A percentile compares a stretch with the other conserved stretches of the same genome.
Conservation (phyloP, 2,888 invertebrate species). For the Malthinus flaveolus region DNA sequence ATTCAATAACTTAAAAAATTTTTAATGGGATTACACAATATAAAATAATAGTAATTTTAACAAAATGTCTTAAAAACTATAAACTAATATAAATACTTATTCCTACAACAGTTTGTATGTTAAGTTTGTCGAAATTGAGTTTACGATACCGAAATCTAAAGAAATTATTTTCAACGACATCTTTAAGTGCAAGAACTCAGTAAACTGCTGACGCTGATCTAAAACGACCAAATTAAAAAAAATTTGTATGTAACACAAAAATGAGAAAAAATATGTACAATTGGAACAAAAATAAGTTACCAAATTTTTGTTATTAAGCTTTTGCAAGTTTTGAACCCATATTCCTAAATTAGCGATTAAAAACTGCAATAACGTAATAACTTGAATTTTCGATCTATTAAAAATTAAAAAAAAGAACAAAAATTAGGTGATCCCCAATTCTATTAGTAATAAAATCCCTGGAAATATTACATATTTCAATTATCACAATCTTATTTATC, state of each 20-base stretch:
- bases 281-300: slow-evolving; percentile 30
- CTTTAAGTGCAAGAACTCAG: slow-evolving; percentile 5
- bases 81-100: slow-evolving; percentile 50
- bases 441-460: slow-evolving; percentile 29
- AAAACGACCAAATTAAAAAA: slow-evolving; percentile 37
- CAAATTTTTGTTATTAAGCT: slow-evolving; percentile 11
- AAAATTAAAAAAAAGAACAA: slow-evolving; percentile 11
- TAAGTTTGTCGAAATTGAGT: slow-evolving; percentile 35
- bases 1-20: slow-evolving; percentile 41
- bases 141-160: slow-evolving; percentile 9
- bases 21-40: slow-evolving; percentile 49
- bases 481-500: slow-evolving; percentile 37
- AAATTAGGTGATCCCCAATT: slow-evolving; percentile 17
- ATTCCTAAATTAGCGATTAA: not conserved
- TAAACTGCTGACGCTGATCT: slow-evolving; percentile 27
- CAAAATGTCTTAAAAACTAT: slow-evolving; percentile 49
- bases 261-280: slow-evolving; percentile 34
- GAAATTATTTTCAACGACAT: slow-evolving; percentile 10
- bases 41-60: slow-evolving; percentile 42
- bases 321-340: slow-evolving; percentile 3
- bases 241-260: slow-evolving; percentile 36
- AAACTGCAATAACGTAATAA: slow-evolving; percentile 13
- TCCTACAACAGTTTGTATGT: slow-evolving; percentile 41
- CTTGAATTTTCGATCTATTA: not conserved
- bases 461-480: slow-evolving; percentile 35